phyloP scores from a whole-genome alignment of 2,113 vertebrate species.

The Halichoerus grypus region DNA sequence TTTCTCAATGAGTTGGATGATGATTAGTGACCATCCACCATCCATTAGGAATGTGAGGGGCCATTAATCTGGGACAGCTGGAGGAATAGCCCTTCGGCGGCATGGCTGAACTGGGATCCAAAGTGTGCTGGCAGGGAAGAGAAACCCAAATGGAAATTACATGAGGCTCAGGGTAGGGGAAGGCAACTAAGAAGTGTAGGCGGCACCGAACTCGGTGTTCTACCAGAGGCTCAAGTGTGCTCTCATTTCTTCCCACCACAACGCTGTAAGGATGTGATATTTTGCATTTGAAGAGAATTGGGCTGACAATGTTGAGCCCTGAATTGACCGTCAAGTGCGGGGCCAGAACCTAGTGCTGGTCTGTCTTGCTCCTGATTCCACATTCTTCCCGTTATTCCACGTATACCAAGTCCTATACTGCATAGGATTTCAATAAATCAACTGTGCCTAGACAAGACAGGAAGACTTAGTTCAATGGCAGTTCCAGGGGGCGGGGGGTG shows the following conservation, averaged over 20 bases:
- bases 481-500: no score
- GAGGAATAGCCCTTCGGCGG: neutral
- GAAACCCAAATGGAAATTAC: neutral
- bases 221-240: no score
- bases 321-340: neutral
- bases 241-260: neutral
- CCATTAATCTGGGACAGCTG: neutral
- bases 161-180: neutral
- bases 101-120: neutral
- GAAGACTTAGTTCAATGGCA: neutral
- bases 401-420: neutral
- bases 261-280: neutral
- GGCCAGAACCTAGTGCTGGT: neutral
- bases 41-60: neutral
- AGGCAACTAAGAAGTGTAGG: neutral
- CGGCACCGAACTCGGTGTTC: rapidly evolving
- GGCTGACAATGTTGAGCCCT: neutral
- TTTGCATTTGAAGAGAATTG: neutral
- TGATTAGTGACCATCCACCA: neutral
- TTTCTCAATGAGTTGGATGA: neutral
- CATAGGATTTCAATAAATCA: neutral
- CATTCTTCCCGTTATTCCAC: neutral
- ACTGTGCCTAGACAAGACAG: neutral
- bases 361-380: neutral
- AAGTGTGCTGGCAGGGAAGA: neutral